Evolutionary conservation across 2,113 vertebrate genomes (phyloP), one percentile per base, ranked within the genome.

Genomic region (Cacatua alba): DNA sequence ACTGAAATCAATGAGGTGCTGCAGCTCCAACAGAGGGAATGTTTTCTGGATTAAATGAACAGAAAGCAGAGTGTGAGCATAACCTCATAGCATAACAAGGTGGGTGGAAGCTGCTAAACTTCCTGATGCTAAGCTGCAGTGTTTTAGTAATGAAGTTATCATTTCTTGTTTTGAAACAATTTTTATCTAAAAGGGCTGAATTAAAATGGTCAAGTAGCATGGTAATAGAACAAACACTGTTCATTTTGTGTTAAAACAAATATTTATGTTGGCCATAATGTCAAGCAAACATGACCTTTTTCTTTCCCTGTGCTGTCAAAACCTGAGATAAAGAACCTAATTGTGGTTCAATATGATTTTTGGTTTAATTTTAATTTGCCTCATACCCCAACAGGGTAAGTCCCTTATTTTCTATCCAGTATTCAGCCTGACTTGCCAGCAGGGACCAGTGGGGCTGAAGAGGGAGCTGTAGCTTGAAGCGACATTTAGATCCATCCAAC

Each of bases 21-120:
- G 52, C 65, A 64, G n/a, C 16, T 77, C 68, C 0, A 0, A 48
- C 0, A 0, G 24, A 70, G 24, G 29, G 19, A 49, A n/a, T 15
- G n/a, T 59, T 86, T 83, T 41, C 78, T 71, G 37, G 21, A 26
- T 82, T 78, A 92, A 90, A 35, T 82, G 15, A 82, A 71, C 6
- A 44, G 37, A 78, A 90, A 67, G n/a, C 28, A 41, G 57, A 64
- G 7, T 71, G 48, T 63, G 60, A 82, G 13, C 57, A 16, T 59
- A 59, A 59, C 57, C 21, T 59, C 8, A 13, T 10, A n/a, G 17
- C 21, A 16, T 70, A 18, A 81, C 72, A 91, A 69, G 17, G 17
- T 80, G 24, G 10, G 17, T 52, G 10, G 49, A 74, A 77, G 26
- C 44, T 94, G 19, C 33, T 39, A 60, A 74, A 89, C 16, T 67